These are phyloP conservation scores for Gasterosteus nipponicus DNA, from an alignment of 2,113 vertebrate genomes.

Conservation along the genomic window DNA sequence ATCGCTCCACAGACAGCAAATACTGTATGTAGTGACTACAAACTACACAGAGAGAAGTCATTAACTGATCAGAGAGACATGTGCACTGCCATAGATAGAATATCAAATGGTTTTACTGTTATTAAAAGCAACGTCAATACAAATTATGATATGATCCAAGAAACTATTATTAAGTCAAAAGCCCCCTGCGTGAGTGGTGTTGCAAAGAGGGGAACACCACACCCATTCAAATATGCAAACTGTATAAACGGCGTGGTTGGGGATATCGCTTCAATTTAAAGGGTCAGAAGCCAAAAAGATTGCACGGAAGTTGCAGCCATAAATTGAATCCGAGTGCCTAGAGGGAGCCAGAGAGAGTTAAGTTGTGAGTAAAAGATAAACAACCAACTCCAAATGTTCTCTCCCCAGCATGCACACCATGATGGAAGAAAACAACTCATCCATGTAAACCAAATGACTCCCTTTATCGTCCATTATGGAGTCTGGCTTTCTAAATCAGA, in stretches of 20 bases:
- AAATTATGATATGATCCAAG: not conserved
- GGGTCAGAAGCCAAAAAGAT: not conserved
- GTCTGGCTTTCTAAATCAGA: conserved; percentile 33
- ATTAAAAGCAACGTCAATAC: not conserved
- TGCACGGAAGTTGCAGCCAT: not conserved
- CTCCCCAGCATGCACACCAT: conserved; percentile 8
- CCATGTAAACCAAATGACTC: conserved; percentile 5
- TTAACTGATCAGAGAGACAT: conserved; percentile 24
- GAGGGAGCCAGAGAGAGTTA: conserved; percentile 44
- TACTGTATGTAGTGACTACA: conserved; percentile 24
- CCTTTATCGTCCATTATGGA: conserved; percentile 2
- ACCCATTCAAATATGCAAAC: not conserved
- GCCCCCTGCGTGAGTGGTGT: no score
- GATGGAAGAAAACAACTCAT: conserved; percentile 11
- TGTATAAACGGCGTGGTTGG: not conserved
- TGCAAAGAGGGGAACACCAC: not conserved
- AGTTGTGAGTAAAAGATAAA: conserved; percentile 14
- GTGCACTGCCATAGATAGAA: not conserved
- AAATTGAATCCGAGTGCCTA: conserved; percentile 13
- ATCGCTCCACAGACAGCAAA: conserved; percentile 44
- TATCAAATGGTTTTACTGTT: not conserved
- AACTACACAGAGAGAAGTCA: conserved; percentile 14
- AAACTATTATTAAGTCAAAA: not conserved
- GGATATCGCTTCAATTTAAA: not conserved
- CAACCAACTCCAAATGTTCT: conserved; percentile 11